Evolutionary conservation across 1,140 invertebrate species (phyloP), one percentile per base, ranked within the genome.

Genomic region (Bombus haemorrhoidalis): DNA sequence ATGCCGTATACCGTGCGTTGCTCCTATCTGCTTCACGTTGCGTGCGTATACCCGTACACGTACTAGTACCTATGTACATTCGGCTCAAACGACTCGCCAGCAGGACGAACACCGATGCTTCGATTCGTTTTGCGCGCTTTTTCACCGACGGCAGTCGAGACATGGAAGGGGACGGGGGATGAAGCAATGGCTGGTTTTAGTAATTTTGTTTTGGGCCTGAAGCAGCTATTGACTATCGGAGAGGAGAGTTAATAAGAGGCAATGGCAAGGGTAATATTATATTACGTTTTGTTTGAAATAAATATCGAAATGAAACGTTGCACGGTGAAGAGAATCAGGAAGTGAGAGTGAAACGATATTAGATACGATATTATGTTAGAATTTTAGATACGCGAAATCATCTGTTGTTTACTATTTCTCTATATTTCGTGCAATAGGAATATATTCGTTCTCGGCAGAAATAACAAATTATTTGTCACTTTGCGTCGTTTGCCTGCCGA

Each of bases 1-100:
- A 4, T 28, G 59, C 59, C 28, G 59, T 62, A 62, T 62, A 62
- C 28, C 12, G 59, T 62, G 28, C 59, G 28, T n/a, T n/a, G 62
- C 72, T 87, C 80, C 84, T 83, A 86, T 47, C 34, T 37, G 71
- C 76, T 43, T 64, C 81, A 57, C 75, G 39, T 59, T 74, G 62
- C 66, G n/a, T 79, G 57, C 39, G 53, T 59, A 72, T 15, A 25
- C 47, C 12, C 32, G 37, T 13, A 10, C 3, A 22, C 15, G 25
- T n/a, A 18, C 37, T 0, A 34, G 9, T 71, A 28, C 12, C 3
- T 32, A 32, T 25, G n/a, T 53, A 34, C 72, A 53, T 32, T n/a
- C 41, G 39, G 39, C 28, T 43, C 41, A 6, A 69, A 25, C 15
- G 34, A 69, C 4, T 69, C 66, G 66, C 34, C 22, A 69, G 34